Evolutionary conservation across 1,140 invertebrate species (phyloP).

Genomic region (Cydia pomonella): DNA sequence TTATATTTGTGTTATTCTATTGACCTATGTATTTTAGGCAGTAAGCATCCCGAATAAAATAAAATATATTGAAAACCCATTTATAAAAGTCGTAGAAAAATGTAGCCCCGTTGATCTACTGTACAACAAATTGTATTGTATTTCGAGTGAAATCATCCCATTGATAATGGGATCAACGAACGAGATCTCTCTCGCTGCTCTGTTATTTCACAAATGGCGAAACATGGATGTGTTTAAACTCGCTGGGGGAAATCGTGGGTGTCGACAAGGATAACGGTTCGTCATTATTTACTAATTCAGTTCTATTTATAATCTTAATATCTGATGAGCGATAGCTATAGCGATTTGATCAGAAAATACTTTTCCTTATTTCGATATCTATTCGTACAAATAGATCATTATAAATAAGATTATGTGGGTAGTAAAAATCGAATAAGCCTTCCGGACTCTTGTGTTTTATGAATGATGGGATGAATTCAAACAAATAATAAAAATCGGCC

Average conservation of each 20-base stretch:
- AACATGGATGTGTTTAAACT: conserved; percentile 14
- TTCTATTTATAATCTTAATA: background rate
- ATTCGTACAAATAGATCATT: too few species aligned
- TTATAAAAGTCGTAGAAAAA: background rate
- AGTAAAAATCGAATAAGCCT: too few species aligned
- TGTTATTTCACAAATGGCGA: conserved; percentile 14
- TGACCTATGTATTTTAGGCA: too few species aligned
- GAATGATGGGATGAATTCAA: too few species aligned
- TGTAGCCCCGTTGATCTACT: background rate
- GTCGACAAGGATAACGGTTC: background rate
- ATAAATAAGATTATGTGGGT: too few species aligned
- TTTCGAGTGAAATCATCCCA: background rate
- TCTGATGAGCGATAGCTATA: background rate
- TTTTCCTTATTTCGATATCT: too few species aligned
- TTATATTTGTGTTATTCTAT: too few species aligned
- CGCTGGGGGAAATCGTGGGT: background rate
- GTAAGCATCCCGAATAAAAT: too few species aligned
- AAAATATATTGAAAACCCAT: background rate
- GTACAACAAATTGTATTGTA: background rate
- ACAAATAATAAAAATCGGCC: too few species aligned
- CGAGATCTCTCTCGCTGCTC: conserved; percentile 13
- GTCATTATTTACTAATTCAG: conserved; percentile 1
- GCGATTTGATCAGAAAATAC: too few species aligned
- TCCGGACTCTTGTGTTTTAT: too few species aligned
- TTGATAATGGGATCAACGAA: conserved; percentile 14